Percentiles rank a stretch among this genome's conserved stretches.
These are phyloP conservation scores for Ceraclea dissimilis DNA, from an alignment of 2,888 invertebrate genomes.

Conservation along the genomic window DNA sequence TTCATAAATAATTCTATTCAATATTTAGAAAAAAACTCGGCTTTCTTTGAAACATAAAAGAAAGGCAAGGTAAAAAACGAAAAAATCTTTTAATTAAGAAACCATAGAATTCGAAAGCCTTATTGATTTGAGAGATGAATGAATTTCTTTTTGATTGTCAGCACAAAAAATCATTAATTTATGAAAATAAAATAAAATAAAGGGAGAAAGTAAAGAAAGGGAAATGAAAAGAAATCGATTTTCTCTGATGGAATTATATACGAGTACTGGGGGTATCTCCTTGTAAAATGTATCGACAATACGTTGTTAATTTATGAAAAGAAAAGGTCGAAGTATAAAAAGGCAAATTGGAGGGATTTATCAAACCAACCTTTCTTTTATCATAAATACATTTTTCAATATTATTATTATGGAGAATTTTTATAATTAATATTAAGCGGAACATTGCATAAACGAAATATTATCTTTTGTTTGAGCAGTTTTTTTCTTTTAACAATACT, in stretches of 20 bases:
- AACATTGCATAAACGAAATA: no score
- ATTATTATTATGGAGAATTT: no score
- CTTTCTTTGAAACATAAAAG: neutral
- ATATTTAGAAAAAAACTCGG: no score
- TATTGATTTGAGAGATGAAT: neutral
- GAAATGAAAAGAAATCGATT: neutral
- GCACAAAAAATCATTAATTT: constrained; percentile 1
- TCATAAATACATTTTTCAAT: no score
- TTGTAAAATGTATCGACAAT: neutral
- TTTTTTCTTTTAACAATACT: no score
- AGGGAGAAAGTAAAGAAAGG: neutral
- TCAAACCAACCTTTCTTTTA: no score
- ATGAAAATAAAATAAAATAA: neutral
- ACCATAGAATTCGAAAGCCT: neutral
- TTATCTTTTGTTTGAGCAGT: no score
- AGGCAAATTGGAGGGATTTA: no score
- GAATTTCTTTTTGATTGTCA: constrained; percentile 3
- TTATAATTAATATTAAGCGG: no score
- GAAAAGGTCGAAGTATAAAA: neutral
- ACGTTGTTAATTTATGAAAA: neutral
- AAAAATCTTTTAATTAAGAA: neutral
- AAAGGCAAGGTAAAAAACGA: neutral
- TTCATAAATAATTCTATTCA: no score
- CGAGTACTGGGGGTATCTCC: neutral
- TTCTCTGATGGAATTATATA: neutral